Evolutionary conservation across 2,888 invertebrate genomes (phyloP).

Genomic region (Hyles lineata): DNA sequence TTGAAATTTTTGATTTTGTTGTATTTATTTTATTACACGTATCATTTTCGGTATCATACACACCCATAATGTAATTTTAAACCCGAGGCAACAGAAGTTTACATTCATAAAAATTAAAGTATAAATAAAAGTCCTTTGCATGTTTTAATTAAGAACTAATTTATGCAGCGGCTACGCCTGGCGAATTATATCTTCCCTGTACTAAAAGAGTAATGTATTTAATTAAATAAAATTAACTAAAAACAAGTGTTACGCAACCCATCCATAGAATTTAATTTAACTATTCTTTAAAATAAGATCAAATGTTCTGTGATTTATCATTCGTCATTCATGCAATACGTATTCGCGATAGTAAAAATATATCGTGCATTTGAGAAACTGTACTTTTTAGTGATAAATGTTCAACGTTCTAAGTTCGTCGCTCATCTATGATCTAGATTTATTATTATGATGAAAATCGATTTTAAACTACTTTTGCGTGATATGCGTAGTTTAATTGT

Average conservation of each 20-base stretch:
- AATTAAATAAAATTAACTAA: too few relatives aligned
- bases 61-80: neutral
- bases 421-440: neutral
- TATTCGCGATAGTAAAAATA: neutral
- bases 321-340: neutral
- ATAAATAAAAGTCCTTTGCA: neutral
- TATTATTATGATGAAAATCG: neutral
- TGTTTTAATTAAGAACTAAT: slow-evolving; percentile 3
- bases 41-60: neutral
- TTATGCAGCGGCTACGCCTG: neutral
- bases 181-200: neutral
- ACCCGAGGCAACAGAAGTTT: neutral
- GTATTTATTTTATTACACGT: neutral
- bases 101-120: too few relatives aligned
- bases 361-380: neutral
- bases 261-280: too few relatives aligned
- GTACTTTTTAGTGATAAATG: too few relatives aligned
- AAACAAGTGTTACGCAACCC: too few relatives aligned
- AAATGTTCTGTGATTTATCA: neutral
- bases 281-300: too few relatives aligned
- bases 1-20: too few relatives aligned
- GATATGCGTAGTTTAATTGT: neutral
- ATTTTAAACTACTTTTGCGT: neutral
- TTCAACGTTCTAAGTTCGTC: too few relatives aligned
- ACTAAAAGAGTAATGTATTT: neutral